Evolutionary conservation across 2,113 vertebrate genomes (phyloP), one percentile per base, ranked within the genome.

Genomic region (Egretta garzetta): DNA sequence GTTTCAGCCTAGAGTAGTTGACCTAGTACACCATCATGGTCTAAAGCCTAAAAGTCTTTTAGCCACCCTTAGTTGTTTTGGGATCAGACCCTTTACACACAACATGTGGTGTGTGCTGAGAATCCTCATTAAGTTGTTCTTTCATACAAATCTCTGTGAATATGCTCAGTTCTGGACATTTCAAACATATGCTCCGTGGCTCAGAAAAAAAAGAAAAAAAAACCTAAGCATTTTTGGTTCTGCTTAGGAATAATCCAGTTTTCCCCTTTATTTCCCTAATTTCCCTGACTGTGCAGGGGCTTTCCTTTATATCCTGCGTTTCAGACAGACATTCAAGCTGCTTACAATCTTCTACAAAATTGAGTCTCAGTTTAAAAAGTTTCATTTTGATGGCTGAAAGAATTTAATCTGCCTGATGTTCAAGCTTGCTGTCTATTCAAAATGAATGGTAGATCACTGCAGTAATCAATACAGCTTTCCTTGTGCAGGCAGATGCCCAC

Each of bases 391-490:
- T 76, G 58, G 37, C 10, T 83, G 33, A 72, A 80, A 90, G 14
- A 47, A 81, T 67, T 91, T 84, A 9, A 24, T 73, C 37, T 73
- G 32, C 39, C 68, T 90, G 52, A 84, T 16, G 2, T 84, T 86
- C 28, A 33, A 66, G 32, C n/a, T 80, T 56, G 19, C 30, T 37
- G 6, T 83, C 81, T 50, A 49, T 67, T 97, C 68, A 88, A 55
- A 88, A 62, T 32, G 55, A 85, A 49, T n/a, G 5, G 66, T 63
- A 88, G 30, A 85, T 86, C n/a, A 70, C 33, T 52, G n/a, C 11
- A 62, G 47, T 84, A 87, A 93, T 92, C 82, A 72, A 90, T 87
- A 79, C 5, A 76, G 20, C 43, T 76, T 89, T 92, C 43, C 49
- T 82, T 32, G 15, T 66, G 33, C 64, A 91, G 56, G 56, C 62